Conservation (phyloP, 1,140 invertebrate genomes). For the Macrosteles quadrilineatus region DNA sequence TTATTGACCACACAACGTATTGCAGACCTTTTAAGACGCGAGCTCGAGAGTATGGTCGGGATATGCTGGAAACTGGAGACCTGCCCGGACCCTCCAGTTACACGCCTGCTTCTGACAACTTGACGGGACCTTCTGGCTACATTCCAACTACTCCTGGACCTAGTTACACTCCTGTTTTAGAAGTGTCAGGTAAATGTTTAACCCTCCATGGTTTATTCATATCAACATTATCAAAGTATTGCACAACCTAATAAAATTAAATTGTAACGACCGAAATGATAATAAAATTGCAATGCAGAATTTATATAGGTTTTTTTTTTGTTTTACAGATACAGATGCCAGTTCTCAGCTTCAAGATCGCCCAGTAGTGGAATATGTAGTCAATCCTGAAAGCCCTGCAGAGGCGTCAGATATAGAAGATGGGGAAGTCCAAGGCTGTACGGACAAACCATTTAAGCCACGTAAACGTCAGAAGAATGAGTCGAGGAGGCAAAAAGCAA, state of each 20-base stretch:
- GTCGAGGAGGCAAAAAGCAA: conserved; percentile 11
- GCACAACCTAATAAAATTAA: too few species aligned
- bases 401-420: too few species aligned
- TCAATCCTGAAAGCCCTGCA: not conserved
- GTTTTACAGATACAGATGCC: not conserved
- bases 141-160: not conserved
- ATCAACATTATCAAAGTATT: not conserved
- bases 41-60: not conserved
- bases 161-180: not conserved
- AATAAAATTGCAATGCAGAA: conserved; percentile 2
- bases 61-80: not conserved
- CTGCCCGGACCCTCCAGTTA: not conserved
- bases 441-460: not conserved
- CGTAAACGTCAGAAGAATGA: not conserved
- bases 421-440: conserved; percentile 9
- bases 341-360: not conserved
- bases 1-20: not conserved
- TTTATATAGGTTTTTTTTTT: not conserved
- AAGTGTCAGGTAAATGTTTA: not conserved
- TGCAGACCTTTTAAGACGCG: not conserved
- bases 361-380: not conserved
- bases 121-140: not conserved
- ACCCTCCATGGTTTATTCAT: not conserved
- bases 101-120: not conserved
- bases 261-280: not conserved